Base-by-base conservation (phyloP, 2,797 vertebrate genomes). In the Alauda arvensis region DNA sequence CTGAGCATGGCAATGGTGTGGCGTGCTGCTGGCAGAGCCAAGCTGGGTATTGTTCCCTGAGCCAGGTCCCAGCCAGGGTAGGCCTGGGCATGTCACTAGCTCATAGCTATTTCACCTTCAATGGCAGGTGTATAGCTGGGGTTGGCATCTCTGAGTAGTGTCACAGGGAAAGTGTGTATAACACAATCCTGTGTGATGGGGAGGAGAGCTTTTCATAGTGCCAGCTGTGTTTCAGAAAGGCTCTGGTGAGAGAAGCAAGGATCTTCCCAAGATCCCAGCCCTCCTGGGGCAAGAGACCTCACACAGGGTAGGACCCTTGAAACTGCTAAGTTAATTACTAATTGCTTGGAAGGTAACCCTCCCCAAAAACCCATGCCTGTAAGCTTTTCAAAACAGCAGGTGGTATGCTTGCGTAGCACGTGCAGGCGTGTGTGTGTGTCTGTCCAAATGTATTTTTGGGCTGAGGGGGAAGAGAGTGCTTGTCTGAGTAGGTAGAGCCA, bases 401-500 rank as follows among this genome's bases (percentile, higher is more conserved):
- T 76, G 86, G 77, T 70, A 74, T 31, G 77, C 83, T 84, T 67
- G 76, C 21, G 4, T 40, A 70, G 91, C 81, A 82, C 20, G 24
- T 83, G 91, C 93, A 84, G 90, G 91, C 63, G 23, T 79, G 82
- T 13, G 74, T 71, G 85, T 56, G 56, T 76, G n/a, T 45, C 40
- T 65, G 51, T 40, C 70, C 86, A 74, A 79, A 46, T 78, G 87
- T 94, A 91, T 94, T 94, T 94, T 91, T 90, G 93, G 83, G 85
- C 87, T 93, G 90, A 90, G 88, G 90, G 88, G 85, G 91, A 88
- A 76, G 82, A 0, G 5, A 80, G 74, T 49, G 77, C 65, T 74
- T 67, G 77, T 77, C 80, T 94, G 82, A 91, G 91, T 92, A 92
- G 86, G 83, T 91, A 94, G 90, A 94, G 57, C 88, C 85, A 94